A percentile compares a stretch with the other conserved stretches of the same genome.
These are phyloP conservation scores for Muntiacus muntjak DNA, from an alignment of 2,113 vertebrate species.

Conservation along the genomic window DNA sequence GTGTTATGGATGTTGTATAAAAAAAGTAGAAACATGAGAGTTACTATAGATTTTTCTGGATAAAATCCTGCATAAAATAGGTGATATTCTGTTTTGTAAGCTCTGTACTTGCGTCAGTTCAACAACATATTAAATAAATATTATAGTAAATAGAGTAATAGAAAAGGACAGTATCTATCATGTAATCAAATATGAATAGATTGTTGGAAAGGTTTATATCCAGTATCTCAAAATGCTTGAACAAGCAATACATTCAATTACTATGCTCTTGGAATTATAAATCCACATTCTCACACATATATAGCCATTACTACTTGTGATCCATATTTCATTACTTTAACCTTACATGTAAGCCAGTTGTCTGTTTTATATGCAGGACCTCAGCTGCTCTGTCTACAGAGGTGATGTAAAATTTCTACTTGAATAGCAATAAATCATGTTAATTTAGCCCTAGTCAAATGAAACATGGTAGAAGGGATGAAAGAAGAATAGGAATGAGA, in stretches of 20 bases:
- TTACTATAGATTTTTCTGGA: background rate
- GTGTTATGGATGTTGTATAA: background rate
- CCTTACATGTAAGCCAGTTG: constrained; percentile 43
- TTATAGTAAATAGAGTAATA: background rate
- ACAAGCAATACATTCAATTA: constrained; percentile 11
- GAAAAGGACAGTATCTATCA: background rate
- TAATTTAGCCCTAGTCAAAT: constrained; percentile 49
- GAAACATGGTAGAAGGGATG: background rate
- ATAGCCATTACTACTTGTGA: background rate
- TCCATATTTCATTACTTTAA: constrained; percentile 43
- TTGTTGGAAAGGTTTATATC: background rate
- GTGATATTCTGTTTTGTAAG: background rate
- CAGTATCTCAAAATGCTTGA: background rate
- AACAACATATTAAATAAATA: background rate
- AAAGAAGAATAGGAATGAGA: constrained; percentile 18
- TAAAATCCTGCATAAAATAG: background rate
- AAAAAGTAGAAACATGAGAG: background rate
- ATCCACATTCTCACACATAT: background rate
- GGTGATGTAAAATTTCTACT: constrained; percentile 51
- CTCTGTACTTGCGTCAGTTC: background rate
- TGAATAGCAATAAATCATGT: constrained; percentile 37
- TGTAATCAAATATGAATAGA: constrained; percentile 4
- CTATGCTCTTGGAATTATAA: constrained; percentile 10
- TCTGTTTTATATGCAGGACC: constrained; percentile 6
- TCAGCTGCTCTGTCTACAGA: constrained; percentile 26